Evolutionary conservation across 2,113 vertebrate genomes (phyloP), one percentile per base, ranked within the genome.

Genomic region (Poeciliopsis retropinna): DNA sequence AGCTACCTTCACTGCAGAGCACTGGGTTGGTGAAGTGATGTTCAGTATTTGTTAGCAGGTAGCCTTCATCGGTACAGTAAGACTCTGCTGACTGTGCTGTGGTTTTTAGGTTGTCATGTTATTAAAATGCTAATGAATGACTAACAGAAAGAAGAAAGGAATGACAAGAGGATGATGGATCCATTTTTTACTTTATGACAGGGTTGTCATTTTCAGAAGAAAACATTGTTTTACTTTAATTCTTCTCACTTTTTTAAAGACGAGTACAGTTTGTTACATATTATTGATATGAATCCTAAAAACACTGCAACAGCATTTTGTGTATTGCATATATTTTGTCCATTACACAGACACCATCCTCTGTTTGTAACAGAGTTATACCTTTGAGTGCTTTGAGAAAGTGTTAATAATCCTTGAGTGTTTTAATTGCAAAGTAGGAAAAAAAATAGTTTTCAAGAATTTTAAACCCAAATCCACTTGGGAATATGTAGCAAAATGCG

Each of bases 41-140:
- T 61, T 70, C 14, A 65, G 60, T 60, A 66, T 81, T 47, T 22
- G 62, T 37, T 64, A 66, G 72, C 57, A 54, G 37, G 51, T 61
- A 77, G 67, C 47, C 7, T 60, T 39, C 60, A 44, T 66, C 44
- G 73, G 29, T n/a, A 32, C 8, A 39, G 37, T 31, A 63, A 76
- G 71, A 65, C 67, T 72, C 51, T 54, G 67, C 28, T 60, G n/a
- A 70, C 27, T 63, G 37, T 75, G 67, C 31, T 84, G 30, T 1
- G 19, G 41, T 75, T 75, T 78, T 41, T 57, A 78, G 11, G 64
- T 62, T 66, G n/a, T 27, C 11, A 14, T 3, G 62, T 72, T 37
- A 62, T 76, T 27, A 70, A 57, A 57, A 57, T 57, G 19, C 3
- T 57, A 25, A 74, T 74, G 19, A 74, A 60, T 64, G 30, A 32